Evolutionary conservation across 2,113 vertebrate genomes (phyloP).

Genomic region (Anhinga rufa): DNA sequence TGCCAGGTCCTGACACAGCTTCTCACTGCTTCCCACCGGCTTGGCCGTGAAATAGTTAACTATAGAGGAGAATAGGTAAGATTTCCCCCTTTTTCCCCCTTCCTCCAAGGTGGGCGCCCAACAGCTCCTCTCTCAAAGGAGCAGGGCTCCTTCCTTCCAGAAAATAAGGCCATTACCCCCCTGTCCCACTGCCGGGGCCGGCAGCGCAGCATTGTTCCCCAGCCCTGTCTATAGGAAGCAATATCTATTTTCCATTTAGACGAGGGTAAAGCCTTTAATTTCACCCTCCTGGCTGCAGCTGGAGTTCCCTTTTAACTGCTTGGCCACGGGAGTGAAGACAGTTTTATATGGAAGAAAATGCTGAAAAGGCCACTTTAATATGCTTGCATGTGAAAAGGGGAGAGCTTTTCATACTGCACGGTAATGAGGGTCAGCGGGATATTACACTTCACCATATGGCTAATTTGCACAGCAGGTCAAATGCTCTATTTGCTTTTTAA

Average conservation of each 20-base stretch:
- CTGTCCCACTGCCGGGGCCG: not conserved
- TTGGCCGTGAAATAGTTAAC: not conserved
- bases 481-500: slow-evolving; percentile 56
- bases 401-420: slow-evolving; percentile 20
- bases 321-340: slow-evolving; percentile 65
- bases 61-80: not conserved
- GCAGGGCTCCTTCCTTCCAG: not conserved
- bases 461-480: slow-evolving; percentile 68
- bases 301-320: slow-evolving; percentile 70
- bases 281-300: slow-evolving; percentile 69
- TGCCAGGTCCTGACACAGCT: not conserved
- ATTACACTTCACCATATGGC: slow-evolving; percentile 75
- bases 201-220: slow-evolving; percentile 28
- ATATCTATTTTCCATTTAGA: slow-evolving; percentile 65
- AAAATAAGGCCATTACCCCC: not conserved
- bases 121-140: not conserved
- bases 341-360: slow-evolving; percentile 60
- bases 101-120: not conserved
- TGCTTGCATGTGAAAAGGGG: slow-evolving; percentile 54
- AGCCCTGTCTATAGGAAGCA: slow-evolving; percentile 54
- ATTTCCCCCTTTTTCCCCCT: not conserved
- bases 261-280: slow-evolving; percentile 66
- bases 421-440: slow-evolving; percentile 72
- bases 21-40: not conserved
- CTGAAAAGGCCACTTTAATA: slow-evolving; percentile 68